Conservation (phyloP, 2,113 vertebrate species). For the Paradoxurus hermaphroditus region DNA sequence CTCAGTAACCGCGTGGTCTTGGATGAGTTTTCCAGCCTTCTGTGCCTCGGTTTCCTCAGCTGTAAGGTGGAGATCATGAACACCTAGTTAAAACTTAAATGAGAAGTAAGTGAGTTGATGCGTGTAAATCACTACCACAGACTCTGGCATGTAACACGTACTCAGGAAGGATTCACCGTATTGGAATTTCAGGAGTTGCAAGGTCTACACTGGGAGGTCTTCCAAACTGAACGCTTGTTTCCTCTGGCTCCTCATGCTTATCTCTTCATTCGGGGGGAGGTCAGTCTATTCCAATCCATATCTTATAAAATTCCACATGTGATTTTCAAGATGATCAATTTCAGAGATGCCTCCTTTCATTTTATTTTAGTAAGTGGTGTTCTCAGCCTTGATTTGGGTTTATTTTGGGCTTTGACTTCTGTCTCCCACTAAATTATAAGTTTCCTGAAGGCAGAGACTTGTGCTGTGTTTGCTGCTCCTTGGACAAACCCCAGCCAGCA, state of each 20-base stretch:
- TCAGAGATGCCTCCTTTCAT: background rate
- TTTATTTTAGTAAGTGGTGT: background rate
- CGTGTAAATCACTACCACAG: background rate
- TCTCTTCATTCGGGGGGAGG: background rate
- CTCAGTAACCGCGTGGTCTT: too few species aligned
- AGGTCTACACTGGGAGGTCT: background rate
- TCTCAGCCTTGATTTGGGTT: background rate
- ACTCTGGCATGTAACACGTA: background rate
- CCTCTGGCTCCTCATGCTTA: too few species aligned
- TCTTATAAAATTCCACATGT: too few species aligned
- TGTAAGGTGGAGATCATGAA: background rate
- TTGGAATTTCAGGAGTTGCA: background rate
- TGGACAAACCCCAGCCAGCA: background rate
- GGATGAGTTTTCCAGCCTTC: too few species aligned
- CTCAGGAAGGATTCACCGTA: background rate
- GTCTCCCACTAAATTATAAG: background rate
- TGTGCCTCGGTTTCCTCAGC: background rate
- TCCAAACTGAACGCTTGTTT: background rate
- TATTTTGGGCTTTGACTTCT: background rate
- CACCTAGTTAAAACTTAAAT: background rate
- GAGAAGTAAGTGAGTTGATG: background rate
- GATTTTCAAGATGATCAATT: background rate
- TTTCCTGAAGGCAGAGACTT: background rate
- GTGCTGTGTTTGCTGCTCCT: background rate
- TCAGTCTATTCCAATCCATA: background rate